Evolutionary conservation across 1,140 invertebrate species (phyloP).

Genomic region (Uloborus diversus): DNA sequence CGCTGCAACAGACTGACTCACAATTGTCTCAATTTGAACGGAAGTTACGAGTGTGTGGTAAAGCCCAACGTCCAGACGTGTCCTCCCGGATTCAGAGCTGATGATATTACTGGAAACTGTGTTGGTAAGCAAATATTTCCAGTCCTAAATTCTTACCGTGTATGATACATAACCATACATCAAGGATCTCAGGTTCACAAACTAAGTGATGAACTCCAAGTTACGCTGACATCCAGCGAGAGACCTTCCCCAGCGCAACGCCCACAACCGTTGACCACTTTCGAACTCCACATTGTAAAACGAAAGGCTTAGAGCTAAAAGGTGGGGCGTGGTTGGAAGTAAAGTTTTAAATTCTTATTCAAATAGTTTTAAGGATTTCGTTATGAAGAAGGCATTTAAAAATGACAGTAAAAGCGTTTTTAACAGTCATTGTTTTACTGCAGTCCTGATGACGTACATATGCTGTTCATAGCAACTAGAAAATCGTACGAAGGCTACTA

Average conservation of each 20-base stretch:
- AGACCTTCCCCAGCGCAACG: too few species aligned
- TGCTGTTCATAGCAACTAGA: too few species aligned
- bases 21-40: slow-evolving; percentile 21
- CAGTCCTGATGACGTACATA: too few species aligned
- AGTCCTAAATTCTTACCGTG: background rate
- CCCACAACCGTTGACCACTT: background rate
- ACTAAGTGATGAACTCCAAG: background rate
- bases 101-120: background rate
- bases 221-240: too few species aligned
- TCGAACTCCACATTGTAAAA: background rate
- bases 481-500: too few species aligned
- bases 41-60: slow-evolving; percentile 35
- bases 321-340: too few species aligned
- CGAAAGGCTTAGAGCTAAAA: too few species aligned
- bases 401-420: too few species aligned
- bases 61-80: background rate
- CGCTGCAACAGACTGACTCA: background rate
- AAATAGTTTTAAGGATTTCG: too few species aligned
- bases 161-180: background rate
- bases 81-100: slow-evolving; percentile 36
- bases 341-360: too few species aligned
- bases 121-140: background rate
- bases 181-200: background rate
- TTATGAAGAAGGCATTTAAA: too few species aligned
- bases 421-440: too few species aligned